Base-by-base conservation (phyloP, 2,113 vertebrate species). In the Spermophilus dauricus region DNA sequence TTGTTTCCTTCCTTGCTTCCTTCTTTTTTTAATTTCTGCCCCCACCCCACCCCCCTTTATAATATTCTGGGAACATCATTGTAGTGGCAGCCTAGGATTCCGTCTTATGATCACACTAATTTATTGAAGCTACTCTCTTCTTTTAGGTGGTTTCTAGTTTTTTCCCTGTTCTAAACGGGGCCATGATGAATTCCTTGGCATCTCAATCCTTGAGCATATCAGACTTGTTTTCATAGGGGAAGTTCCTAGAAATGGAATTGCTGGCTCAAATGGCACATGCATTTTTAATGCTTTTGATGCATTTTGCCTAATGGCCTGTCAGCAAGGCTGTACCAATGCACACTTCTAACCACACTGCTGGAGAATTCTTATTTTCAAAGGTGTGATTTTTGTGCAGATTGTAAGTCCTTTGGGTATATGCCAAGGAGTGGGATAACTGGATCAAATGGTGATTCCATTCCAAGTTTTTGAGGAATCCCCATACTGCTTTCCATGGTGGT, bases 211-310 rank as follows among this genome's bases (percentile, higher is more conserved):
- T 32, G 85, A 77, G 83, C 67, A 24, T 42, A 61, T 73, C 92
- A 63, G 75, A 75, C 26, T n/a, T n/a, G 20, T 92, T 94, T 92
- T 75, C 39, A 42, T 6, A 30, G 53, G 30, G 32, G 82, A 58
- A 89, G 37, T 86, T 96, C 69, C 61, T 92, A 82, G 95, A 95
- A 78, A 63, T 93, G 61, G 77, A 90, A 96, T 82, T 78, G 39
- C 32, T 67, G 84, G 83, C 78, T 97, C 18, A 5, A 90, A 70
- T 48, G 48, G 67, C 42, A 58, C n/a, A 56, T 81, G 14, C 48
- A 67, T 67, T 72, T 95, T 92, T 75, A 91, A 78, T 70, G 84
- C 22, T 91, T 80, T 73, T 73, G 75, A 80, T 94, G 63, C 9
- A 2, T 80, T 89, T 94, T 96, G 92, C 92, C 75, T 76, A 83